Base-by-base conservation (phyloP, 92 coral and sea anemone genomes). In the Paramuricea clavata region DNA sequence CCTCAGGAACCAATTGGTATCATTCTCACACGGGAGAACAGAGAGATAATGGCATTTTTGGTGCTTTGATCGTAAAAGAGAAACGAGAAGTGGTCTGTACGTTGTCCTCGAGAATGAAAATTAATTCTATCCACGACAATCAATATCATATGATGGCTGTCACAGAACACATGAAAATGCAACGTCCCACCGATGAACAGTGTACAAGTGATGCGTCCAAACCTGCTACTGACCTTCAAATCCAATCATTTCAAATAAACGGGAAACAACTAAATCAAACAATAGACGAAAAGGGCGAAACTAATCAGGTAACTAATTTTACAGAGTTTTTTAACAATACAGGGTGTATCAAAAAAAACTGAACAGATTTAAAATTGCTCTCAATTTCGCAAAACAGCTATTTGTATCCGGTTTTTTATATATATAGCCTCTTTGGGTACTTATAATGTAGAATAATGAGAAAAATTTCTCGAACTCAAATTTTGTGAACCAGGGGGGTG, bases 151-250 rank as follows among this genome's bases (percentile, higher is more conserved):
- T 77, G 32, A 28, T 89, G 36, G 59, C 85, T 31, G 35, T 89
- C 54, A 76, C 77, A 75, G 92, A 84, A 52, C 85, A 30, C 27
- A 6, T 67, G 41, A 54, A 22, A 21, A 21, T 50, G 3, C 3
- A 16, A 21, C 22, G 19, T 17, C 1, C 23, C 16, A 8, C 83
- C 85, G 68, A 81, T n/a, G n/a, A n/a, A n/a, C n/a, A n/a, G n/a
- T n/a, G 72, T 82, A 76, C 39, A 39, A 74, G 76, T 83, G 64
- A 72, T 76, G 74, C 17, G 34, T 54, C 83, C n/a, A n/a, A 1
- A 3, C 34, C 79, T 26, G 78, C 26, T 64, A 70, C 80, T 94
- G 94, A 12, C 76, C 91, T 21, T 92, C 86, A 71, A 34, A 0
- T 52, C 67, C 76, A 27, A 85, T 89, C 77, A 50, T 75, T 61